Base-by-base conservation (phyloP, 2,113 vertebrate genomes). In the Piaya cayana region DNA sequence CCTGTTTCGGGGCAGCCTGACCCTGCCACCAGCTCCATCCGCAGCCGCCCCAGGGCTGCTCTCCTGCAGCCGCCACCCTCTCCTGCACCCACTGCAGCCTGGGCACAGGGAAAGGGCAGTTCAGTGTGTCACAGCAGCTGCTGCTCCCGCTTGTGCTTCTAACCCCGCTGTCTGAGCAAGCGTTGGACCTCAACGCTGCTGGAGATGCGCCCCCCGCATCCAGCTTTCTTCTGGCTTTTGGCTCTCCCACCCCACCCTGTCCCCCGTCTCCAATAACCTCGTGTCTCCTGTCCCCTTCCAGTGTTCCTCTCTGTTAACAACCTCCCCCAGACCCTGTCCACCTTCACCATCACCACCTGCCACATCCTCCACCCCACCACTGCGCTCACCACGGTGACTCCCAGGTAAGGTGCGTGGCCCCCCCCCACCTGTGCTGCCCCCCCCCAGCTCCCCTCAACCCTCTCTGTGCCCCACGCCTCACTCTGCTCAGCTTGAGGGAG, bases 291-390 rank as follows among this genome's bases (percentile, higher is more conserved):
- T 97, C 88, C 97, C 95, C n/a, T 95, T 97, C 91, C 97, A 98
- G 98, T 98, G 96, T 98, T 98, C 95, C 97, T 98, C 95, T 98
- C 97, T 60, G 95, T 97, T 96, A 97, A 98, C 96, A 98, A 98
- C 97, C 97, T 98, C 93, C 98, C 98, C 96, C 97, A 97, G 96
- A 98, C 98, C 97, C 97, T 92, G 63, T 98, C 98, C 96, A 98
- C 98, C 71, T 98, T 98, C 97, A 98, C 98, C 97, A 97, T 98
- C 95, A 98, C 98, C 94, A 98, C 98, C 97, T 98, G 98, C 97
- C 98, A 98, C 98, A 97, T 97, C 94, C 97, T 97, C 75, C 98
- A 98, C 95, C 98, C 98, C 94, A 97, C 97, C 95, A 92, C 97
- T 19, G 96, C 97, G 93, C 96, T 97, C 92, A 97, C 97, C 83